Conservation (phyloP, 2,113 vertebrate species). For the Gasterosteus nipponicus region DNA sequence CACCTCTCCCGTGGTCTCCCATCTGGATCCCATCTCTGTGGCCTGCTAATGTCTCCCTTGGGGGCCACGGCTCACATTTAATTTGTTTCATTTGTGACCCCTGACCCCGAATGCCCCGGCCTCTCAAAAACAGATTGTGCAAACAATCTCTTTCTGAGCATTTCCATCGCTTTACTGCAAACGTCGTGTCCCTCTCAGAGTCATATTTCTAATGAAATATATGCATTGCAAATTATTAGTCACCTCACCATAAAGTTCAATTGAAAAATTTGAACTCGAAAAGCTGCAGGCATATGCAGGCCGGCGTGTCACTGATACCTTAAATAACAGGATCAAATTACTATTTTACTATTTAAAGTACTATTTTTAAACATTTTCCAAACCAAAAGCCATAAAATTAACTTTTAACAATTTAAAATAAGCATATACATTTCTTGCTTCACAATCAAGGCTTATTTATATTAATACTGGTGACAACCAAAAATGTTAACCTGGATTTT, state of each 20-base stretch:
- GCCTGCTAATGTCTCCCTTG: constrained; percentile 76
- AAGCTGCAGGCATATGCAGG: background rate
- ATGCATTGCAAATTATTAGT: background rate
- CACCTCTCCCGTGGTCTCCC: constrained; percentile 55
- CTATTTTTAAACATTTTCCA: constrained; percentile 21
- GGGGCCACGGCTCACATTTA: constrained; percentile 75
- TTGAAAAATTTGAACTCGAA: background rate
- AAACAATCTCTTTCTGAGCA: constrained; percentile 61
- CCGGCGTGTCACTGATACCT: background rate
- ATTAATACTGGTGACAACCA: background rate
- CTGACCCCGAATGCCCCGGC: constrained; percentile 59
- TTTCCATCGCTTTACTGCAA: constrained; percentile 35
- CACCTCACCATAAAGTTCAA: background rate
- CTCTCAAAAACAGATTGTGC: constrained; percentile 62
- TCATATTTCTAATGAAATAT: constrained; percentile 1
- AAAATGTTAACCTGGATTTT: background rate
- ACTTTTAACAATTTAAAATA: background rate
- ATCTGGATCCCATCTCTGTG: constrained; percentile 79
- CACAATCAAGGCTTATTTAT: background rate
- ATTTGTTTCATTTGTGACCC: constrained; percentile 83
- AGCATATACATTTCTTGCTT: background rate
- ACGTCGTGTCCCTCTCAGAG: constrained; percentile 15
- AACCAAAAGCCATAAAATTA: background rate
- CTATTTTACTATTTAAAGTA: background rate
- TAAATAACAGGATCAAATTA: background rate